Conservation (phyloP, 2,888 invertebrate genomes). For the Balanococcus diminutus region DNA sequence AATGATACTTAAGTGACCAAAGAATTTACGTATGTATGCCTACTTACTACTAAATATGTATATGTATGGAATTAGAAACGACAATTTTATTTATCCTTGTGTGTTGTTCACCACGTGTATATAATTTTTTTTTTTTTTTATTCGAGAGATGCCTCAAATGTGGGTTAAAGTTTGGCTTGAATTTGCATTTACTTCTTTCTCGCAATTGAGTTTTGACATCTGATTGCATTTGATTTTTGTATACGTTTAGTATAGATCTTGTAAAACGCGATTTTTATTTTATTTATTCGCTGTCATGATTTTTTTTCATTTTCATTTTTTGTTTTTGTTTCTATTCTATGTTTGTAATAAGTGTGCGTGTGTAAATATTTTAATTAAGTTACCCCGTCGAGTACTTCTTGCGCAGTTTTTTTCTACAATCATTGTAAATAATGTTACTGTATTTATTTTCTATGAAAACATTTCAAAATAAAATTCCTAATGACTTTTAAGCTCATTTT, state of each 20-base stretch:
- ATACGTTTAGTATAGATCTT: background rate
- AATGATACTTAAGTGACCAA: background rate
- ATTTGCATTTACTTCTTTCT: background rate
- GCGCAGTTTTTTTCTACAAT: background rate
- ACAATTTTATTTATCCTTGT: background rate
- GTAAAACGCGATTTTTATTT: background rate
- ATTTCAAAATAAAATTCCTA: constrained; percentile 22
- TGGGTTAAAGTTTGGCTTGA: background rate
- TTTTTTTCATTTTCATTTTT: background rate
- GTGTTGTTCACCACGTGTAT: background rate
- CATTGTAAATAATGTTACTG: constrained; percentile 3
- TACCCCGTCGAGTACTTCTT: background rate
- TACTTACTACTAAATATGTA: too few relatives aligned
- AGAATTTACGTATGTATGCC: background rate
- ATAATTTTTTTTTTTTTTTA: background rate
- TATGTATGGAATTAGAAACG: background rate
- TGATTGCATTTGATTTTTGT: background rate
- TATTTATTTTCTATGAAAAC: background rate
- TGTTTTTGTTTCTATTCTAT: background rate
- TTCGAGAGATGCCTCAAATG: background rate
- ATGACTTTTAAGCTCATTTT: background rate
- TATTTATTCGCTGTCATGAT: background rate
- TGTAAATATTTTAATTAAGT: constrained; percentile 14
- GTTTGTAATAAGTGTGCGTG: background rate
- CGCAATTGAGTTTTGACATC: background rate